Conservation (phyloP, 1,140 invertebrate species). For the Galleria mellonella region DNA sequence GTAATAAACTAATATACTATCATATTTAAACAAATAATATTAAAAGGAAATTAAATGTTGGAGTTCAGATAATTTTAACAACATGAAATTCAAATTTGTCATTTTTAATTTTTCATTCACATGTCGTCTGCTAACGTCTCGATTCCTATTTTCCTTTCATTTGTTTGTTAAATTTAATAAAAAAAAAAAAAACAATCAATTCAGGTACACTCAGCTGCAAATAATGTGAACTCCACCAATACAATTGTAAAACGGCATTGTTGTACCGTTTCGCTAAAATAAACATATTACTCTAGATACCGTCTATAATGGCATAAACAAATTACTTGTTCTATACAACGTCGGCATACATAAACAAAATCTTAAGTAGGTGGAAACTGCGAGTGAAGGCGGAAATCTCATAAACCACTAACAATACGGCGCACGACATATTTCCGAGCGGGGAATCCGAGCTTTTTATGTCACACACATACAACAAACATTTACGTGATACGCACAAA, state of each 20-base stretch:
- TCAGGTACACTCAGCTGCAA: background rate
- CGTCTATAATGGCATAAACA: background rate
- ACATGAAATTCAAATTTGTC: too few relatives aligned
- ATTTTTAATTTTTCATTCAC: too few relatives aligned
- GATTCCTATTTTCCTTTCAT: too few relatives aligned
- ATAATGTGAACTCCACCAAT: too few relatives aligned
- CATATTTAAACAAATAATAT: too few relatives aligned
- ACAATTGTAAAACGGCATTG: too few relatives aligned
- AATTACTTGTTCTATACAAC: background rate
- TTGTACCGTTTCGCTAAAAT: background rate
- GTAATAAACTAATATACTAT: too few relatives aligned
- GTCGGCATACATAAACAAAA: constrained; percentile 8
- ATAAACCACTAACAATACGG: constrained; percentile 23
- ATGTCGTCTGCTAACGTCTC: too few relatives aligned
- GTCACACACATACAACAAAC: constrained; percentile 16
- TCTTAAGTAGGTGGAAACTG: constrained; percentile 16
- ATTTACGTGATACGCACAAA: constrained; percentile 13
- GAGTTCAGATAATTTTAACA: too few relatives aligned
- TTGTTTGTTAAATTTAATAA: too few relatives aligned
- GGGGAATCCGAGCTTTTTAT: background rate
- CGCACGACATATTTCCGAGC: constrained; percentile 22
- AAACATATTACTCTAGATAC: background rate
- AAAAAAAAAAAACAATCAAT: too few relatives aligned
- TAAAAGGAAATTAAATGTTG: too few relatives aligned
- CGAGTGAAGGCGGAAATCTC: constrained; percentile 8